Conservation (phyloP, 2,113 vertebrate species). For the Casuarius casuarius region DNA sequence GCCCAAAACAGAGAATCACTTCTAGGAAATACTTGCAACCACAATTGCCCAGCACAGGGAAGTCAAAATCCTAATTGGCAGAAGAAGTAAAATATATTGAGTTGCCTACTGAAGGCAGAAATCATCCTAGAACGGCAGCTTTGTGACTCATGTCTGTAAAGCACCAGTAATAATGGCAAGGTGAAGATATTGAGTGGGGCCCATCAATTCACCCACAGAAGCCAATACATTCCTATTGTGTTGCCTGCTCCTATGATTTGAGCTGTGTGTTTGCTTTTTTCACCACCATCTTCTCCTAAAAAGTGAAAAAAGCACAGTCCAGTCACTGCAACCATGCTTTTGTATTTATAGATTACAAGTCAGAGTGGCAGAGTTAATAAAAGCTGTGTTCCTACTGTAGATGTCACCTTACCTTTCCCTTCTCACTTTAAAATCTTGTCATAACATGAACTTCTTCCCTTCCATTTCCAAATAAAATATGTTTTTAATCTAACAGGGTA, state of each 20-base stretch:
- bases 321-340: not conserved
- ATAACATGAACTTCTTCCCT: not conserved
- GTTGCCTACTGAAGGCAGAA: not conserved
- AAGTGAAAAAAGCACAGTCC: not conserved
- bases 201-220: not conserved
- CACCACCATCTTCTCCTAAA: not conserved
- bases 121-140: not conserved
- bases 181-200: not conserved
- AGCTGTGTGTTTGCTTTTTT: not conserved
- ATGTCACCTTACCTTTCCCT: not conserved
- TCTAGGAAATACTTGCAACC: slow-evolving; percentile 16
- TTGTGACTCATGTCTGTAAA: not conserved
- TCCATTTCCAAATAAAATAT: not conserved
- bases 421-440: not conserved
- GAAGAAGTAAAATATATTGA: not conserved
- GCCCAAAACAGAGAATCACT: slow-evolving; percentile 20
- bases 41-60: not conserved
- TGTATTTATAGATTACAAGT: not conserved
- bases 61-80: slow-evolving; percentile 41
- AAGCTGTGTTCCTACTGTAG: accelerated
- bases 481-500: not conserved
- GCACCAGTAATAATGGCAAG: not conserved
- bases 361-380: not conserved
- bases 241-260: not conserved
- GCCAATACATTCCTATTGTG: not conserved